Evolutionary conservation across 2,888 invertebrate genomes (phyloP), one percentile per base, ranked within the genome.

Genomic region (Catonia carolina): DNA sequence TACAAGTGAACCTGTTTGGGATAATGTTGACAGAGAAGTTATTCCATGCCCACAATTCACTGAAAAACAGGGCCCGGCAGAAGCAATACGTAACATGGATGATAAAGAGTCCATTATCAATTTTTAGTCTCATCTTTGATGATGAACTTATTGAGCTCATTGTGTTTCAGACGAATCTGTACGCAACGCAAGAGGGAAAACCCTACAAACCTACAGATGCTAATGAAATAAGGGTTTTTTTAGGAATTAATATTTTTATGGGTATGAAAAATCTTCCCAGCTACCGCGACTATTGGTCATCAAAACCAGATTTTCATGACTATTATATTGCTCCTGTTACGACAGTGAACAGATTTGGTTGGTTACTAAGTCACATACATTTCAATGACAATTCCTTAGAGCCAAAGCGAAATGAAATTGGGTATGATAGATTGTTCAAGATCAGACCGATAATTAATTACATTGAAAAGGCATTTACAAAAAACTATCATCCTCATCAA

Each of bases 121-220:
- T 39, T 39, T 14, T 15, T 12, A 12, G n/a, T n/a, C n/a, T n/a
- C n/a, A n/a, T n/a, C n/a, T n/a, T n/a, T n/a, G n/a, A n/a, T n/a
- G 49, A 48, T 27, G 49, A 48, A n/a, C 49, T 48, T 20, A 48
- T 48, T 48, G 49, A 48, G 27, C 49, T 23, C 17, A 20, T 48
- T 20, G 49, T 47, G 10, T 12, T 47, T 33, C 33, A 33, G 10
- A 33, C 33, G 10, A 33, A 33, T 12, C 33, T 33, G n/a, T 37
- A 37, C 8, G 17, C 17, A 4, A 37, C 37, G 5, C 37, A 37
- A 17, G 17, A 37, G 37, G 37, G 14, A 37, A 14, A 15, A 37
- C 17, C 37, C 4, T 4, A 14, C 5, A 37, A 17, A 31, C 49
- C 15, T 14, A 47, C 12, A 33, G 33, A 31, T 33, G 15, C 17